phyloP scores from a whole-genome alignment of 2,797 vertebrate species.

The Coccyzus lansbergi region DNA sequence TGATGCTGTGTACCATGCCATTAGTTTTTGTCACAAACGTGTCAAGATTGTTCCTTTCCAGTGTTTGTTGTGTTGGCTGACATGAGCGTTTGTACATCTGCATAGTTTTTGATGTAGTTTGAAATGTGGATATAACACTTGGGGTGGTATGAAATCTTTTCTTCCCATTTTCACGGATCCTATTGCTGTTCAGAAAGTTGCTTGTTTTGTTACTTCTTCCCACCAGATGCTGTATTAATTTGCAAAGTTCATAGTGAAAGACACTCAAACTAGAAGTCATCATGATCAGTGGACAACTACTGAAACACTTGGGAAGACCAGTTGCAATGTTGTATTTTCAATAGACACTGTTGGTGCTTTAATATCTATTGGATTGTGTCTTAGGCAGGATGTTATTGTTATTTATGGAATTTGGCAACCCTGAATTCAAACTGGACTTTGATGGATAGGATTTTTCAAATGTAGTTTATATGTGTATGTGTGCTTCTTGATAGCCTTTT shows the following conservation, averaged over 20 bases:
- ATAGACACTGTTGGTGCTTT: neutral
- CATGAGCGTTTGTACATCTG: constrained; percentile 4
- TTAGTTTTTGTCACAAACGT: neutral
- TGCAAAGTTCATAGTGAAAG: neutral
- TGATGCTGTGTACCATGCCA: constrained; percentile 18
- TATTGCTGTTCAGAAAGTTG: neutral
- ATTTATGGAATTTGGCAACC: neutral
- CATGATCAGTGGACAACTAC: neutral
- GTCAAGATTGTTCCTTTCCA: constrained; percentile 56
- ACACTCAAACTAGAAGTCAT: neutral
- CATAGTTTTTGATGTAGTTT: constrained; percentile 21
- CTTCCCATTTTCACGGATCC: neutral
- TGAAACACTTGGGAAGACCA: neutral
- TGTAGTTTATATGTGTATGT: neutral
- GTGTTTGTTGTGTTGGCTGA: constrained; percentile 17
- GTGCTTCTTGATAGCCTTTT: neutral
- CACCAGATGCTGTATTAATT: neutral
- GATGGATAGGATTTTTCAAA: neutral
- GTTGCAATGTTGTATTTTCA: neutral
- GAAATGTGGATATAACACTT: constrained; percentile 4
- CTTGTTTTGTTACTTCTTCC: constrained; percentile 2
- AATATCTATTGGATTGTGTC: neutral
- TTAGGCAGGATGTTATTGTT: neutral
- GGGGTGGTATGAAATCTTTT: neutral
- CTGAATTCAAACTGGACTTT: neutral